Conservation (phyloP, 2,113 vertebrate species). For the Tinamus guttatus region DNA sequence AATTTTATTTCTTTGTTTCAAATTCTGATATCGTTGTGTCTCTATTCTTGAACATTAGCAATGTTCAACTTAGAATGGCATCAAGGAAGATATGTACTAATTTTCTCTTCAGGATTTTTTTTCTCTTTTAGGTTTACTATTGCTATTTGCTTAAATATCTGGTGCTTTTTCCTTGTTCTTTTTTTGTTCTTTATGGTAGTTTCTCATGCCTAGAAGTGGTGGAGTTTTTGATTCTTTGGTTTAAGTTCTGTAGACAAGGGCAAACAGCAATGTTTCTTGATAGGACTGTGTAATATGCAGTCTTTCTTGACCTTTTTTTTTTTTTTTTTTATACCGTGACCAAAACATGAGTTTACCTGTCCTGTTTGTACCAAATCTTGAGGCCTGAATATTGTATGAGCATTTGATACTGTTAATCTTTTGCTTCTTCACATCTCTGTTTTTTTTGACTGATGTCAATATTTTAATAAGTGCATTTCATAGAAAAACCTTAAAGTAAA, state of each 20-base stretch:
- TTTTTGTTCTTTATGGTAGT: background rate
- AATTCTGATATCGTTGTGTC: background rate
- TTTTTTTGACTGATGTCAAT: background rate
- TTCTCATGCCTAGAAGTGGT: background rate
- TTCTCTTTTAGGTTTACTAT: background rate
- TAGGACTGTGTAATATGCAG: background rate
- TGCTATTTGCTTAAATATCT: background rate
- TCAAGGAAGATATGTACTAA: no score
- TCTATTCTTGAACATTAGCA: background rate
- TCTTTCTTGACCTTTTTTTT: background rate
- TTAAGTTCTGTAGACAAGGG: background rate
- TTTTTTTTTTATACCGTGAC: background rate
- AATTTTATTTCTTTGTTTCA: background rate
- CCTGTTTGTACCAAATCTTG: background rate
- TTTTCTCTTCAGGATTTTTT: background rate
- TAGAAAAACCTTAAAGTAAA: no score
- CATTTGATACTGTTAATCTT: background rate
- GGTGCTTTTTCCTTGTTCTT: background rate
- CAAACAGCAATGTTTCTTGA: background rate
- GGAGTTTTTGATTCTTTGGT: background rate
- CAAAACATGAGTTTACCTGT: background rate
- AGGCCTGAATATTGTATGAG: background rate
- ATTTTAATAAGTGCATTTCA: no score
- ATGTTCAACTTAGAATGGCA: slow-evolving; percentile 1
- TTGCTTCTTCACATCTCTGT: background rate